Evolutionary conservation across 2,888 invertebrate species (phyloP).

Genomic region (Ectobius pallidus): DNA sequence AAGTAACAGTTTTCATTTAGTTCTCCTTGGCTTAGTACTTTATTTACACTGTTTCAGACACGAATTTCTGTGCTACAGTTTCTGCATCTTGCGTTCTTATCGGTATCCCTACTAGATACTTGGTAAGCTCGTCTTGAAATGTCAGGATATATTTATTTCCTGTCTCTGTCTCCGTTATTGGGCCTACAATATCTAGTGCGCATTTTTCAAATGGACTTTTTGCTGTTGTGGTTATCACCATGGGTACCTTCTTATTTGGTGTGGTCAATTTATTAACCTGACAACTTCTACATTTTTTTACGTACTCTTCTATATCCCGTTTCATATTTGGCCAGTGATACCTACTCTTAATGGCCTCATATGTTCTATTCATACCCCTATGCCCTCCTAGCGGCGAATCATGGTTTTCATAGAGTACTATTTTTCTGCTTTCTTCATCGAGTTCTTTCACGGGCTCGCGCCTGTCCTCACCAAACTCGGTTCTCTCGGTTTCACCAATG

Average conservation of each 20-base stretch:
- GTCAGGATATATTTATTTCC: slow-evolving; percentile 14
- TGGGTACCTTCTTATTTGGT: not conserved
- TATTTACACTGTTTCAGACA: slow-evolving; percentile 43
- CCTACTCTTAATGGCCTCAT: not conserved
- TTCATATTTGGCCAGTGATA: not conserved
- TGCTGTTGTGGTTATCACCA: not conserved
- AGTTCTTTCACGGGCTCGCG: no score
- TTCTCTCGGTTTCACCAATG: not conserved
- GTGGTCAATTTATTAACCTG: not conserved
- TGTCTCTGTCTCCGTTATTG: not conserved
- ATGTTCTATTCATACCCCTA: not conserved
- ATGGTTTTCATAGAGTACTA: not conserved
- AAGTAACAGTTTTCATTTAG: slow-evolving; percentile 45
- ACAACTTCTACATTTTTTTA: not conserved
- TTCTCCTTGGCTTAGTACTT: slow-evolving; percentile 45
- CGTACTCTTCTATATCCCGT: not conserved
- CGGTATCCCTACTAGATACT: slow-evolving; percentile 34
- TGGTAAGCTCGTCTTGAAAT: slow-evolving; percentile 8
- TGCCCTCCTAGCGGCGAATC: slow-evolving; percentile 9
- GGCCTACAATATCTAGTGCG: slow-evolving; percentile 1
- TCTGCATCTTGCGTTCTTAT: slow-evolving; percentile 48
- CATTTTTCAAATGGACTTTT: not conserved
- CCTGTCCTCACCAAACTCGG: no score
- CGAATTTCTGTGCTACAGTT: slow-evolving; percentile 47
- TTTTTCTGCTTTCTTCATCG: not conserved